Conservation (phyloP, 2,888 invertebrate species). For the Dryocosmus kuriphilus region DNA sequence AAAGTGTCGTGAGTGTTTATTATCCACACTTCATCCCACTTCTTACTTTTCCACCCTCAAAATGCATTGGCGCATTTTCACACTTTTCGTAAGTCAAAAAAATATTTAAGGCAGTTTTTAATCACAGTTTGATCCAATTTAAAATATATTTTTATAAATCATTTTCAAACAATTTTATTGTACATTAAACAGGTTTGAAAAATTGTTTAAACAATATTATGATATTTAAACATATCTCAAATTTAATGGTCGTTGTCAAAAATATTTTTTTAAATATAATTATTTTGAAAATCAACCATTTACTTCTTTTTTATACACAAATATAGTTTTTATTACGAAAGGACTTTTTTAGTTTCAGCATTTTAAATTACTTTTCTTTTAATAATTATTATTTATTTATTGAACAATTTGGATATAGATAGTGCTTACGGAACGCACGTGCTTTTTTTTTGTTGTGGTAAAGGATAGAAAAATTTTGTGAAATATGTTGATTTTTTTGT, state of each 20-base stretch:
- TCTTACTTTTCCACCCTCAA: conserved; percentile 9
- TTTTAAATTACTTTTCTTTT: too few relatives aligned
- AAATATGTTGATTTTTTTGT: not conserved
- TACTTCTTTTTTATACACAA: too few relatives aligned
- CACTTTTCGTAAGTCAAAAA: conserved; percentile 48
- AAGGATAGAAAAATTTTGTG: not conserved
- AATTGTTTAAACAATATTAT: too few relatives aligned
- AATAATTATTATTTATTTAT: too few relatives aligned
- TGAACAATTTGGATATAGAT: too few relatives aligned
- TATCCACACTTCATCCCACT: conserved; percentile 43
- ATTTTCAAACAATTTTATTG: not conserved
- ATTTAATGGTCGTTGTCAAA: too few relatives aligned
- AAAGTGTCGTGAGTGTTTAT: conserved; percentile 46
- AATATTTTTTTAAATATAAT: not conserved
- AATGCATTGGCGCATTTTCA: conserved; percentile 45
- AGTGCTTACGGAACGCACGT: too few relatives aligned
- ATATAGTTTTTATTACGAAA: too few relatives aligned
- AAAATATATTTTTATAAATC: not conserved
- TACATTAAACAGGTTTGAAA: too few relatives aligned
- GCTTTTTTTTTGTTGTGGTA: not conserved
- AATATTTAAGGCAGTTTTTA: not conserved
- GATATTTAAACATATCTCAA: too few relatives aligned
- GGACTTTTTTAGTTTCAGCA: too few relatives aligned
- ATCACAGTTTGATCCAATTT: not conserved
- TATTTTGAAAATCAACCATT: too few relatives aligned